Conservation (phyloP, 2,797 vertebrate species). For the Clamator glandarius region DNA sequence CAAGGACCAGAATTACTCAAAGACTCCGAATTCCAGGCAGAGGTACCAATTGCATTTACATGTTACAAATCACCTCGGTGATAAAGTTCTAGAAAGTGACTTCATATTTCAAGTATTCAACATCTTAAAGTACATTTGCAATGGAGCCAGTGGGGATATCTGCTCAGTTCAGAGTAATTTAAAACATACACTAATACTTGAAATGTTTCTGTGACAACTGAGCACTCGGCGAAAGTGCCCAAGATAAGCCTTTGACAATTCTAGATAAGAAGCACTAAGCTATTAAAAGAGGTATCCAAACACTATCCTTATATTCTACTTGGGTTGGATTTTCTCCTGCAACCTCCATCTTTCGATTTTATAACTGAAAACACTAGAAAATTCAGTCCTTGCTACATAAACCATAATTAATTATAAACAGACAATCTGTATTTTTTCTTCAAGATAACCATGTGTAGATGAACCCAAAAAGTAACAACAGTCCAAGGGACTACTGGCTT, state of each 20-base stretch:
- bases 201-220: slow-evolving; percentile 5
- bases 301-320: not conserved
- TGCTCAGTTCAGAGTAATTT: not conserved
- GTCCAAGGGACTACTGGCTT: not conserved
- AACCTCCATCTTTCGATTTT: not conserved
- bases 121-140: not conserved
- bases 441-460: not conserved
- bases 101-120: not conserved
- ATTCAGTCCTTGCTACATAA: not conserved
- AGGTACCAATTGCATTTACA: not conserved
- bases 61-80: slow-evolving; percentile 14
- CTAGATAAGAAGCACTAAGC: not conserved
- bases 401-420: not conserved
- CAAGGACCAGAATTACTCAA: not conserved
- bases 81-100: slow-evolving; percentile 2
- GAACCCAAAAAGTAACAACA: not conserved
- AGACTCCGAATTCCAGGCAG: not conserved
- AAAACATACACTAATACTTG: not conserved
- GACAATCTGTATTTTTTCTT: not conserved
- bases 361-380: not conserved
- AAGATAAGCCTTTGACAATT: slow-evolving; percentile 20
- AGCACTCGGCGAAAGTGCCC: not conserved
- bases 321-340: not conserved
- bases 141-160: not conserved
- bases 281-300: slow-evolving; percentile 8